Evolutionary conservation across 1,140 invertebrate genomes (phyloP), one percentile per base, ranked within the genome.

Genomic region (Orchesella cincta): DNA sequence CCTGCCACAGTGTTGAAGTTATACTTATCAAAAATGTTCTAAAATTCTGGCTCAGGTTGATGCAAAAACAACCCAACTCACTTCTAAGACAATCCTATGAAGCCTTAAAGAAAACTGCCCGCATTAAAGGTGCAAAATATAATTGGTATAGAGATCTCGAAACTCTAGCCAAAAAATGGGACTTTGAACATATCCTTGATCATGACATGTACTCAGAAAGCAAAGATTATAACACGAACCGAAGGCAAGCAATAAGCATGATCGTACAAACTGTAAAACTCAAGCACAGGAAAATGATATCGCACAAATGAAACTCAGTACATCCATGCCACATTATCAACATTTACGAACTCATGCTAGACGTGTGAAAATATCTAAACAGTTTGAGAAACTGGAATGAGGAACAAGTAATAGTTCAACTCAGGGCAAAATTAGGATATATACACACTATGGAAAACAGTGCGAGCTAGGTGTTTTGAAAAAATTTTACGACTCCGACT

Each of bases 131-230:
- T 23, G 23, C 23, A 26, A 64, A 64, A 23, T 31, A 64, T 64
- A 64, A 64, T 23, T 64, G 57, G 57, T 64, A 64, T 64, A 64
- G 23, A 26, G 57, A 12, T 12, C n/a, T 12, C 57, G 23, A 64
- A 12, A 26, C 29, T 26, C 57, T 64, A 5, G 23, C 12, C 29
- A 64, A 64, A 64, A 5, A 46, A 31, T 5, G 57, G 57, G 23
- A 8, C 8, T 14, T 26, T 26, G 57, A 31, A 64, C 5, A 23
- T 23, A 64, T 8, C 23, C 5, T 14, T 31, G 29, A 31, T 14
- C 5, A 23, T 31, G 5, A 64, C 23, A 64, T 12, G 23, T 64
- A 64, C n/a, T 5, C 29, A 12, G 29, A 64, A 64, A 26, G n/a
- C 29, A 64, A 12, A 64, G 12, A 23, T 64, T 12, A 26, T 5